Evolutionary conservation across 1,140 invertebrate species (phyloP).

Genomic region (Drosophila nebulosa): DNA sequence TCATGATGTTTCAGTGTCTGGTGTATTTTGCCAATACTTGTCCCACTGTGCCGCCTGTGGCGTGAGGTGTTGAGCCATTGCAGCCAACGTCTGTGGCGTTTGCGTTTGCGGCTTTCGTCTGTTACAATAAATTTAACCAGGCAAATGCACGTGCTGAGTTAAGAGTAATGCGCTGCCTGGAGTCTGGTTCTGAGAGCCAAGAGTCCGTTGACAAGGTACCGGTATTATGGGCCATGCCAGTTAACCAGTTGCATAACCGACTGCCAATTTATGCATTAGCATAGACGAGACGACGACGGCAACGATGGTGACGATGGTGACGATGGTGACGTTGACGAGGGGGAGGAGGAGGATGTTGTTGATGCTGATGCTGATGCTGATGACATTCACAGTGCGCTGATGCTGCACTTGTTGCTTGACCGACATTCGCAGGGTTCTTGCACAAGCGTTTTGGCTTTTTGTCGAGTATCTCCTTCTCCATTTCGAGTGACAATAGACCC

Average conservation of each 20-base stretch:
- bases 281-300: constrained; percentile 3
- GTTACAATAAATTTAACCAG: constrained; percentile 67
- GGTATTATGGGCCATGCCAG: constrained; percentile 38
- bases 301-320: not conserved
- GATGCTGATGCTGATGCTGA: not conserved
- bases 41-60: constrained; percentile 35
- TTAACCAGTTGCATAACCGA: constrained; percentile 42
- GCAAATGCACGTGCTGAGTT: constrained; percentile 64
- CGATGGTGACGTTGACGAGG: not conserved
- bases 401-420: constrained; percentile 50
- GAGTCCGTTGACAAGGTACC: constrained; percentile 64
- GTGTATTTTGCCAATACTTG: not conserved
- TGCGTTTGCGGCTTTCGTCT: constrained; percentile 7
- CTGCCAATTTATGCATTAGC: constrained; percentile 49
- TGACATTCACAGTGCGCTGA: constrained; percentile 29
- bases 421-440: constrained; percentile 29
- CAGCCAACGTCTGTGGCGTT: constrained; percentile 8
- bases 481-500: not conserved
- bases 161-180: not conserved
- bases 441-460: not conserved
- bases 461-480: not conserved
- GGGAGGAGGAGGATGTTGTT: too few relatives aligned
- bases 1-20: not conserved
- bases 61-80: not conserved
- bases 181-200: constrained; percentile 10